These are phyloP conservation scores for Condylura cristata DNA, from an alignment of 2,113 vertebrate genomes.

Conservation along the genomic window DNA sequence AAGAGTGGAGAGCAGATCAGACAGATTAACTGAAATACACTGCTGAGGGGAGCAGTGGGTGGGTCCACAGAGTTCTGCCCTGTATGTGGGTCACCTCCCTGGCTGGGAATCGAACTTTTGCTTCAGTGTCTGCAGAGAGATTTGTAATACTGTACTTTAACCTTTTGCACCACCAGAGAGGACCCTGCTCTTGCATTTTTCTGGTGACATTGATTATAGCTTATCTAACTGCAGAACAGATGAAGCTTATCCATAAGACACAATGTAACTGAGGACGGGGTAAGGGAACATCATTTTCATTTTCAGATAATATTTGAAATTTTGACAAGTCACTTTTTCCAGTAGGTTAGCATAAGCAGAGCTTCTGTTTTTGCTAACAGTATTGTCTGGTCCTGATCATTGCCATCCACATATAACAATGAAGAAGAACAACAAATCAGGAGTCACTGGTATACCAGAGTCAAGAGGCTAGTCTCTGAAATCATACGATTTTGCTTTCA, in stretches of 20 bases:
- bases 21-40: too few species aligned
- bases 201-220: conserved; percentile 61
- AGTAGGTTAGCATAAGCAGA: neutral
- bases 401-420: neutral
- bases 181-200: conserved; percentile 39
- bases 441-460: neutral
- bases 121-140: too few species aligned
- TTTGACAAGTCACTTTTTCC: conserved; percentile 4
- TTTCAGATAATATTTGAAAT: conserved; percentile 57
- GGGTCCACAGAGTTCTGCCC: too few species aligned
- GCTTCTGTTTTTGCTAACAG: conserved; percentile 38
- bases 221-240: conserved; percentile 48
- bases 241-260: conserved; percentile 27
- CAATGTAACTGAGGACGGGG: conserved; percentile 4
- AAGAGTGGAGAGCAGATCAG: too few species aligned
- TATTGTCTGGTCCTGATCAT: conserved; percentile 47
- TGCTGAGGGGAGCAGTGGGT: too few species aligned
- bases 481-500: neutral
- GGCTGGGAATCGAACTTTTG: too few species aligned
- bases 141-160: too few species aligned
- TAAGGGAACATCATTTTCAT: neutral
- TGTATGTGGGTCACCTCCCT: too few species aligned
- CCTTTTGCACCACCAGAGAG: too few species aligned
- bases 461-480: neutral
- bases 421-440: neutral